Evolutionary conservation across 2,797 vertebrate species (phyloP), one percentile per base, ranked within the genome.

Genomic region (Periparus ater): DNA sequence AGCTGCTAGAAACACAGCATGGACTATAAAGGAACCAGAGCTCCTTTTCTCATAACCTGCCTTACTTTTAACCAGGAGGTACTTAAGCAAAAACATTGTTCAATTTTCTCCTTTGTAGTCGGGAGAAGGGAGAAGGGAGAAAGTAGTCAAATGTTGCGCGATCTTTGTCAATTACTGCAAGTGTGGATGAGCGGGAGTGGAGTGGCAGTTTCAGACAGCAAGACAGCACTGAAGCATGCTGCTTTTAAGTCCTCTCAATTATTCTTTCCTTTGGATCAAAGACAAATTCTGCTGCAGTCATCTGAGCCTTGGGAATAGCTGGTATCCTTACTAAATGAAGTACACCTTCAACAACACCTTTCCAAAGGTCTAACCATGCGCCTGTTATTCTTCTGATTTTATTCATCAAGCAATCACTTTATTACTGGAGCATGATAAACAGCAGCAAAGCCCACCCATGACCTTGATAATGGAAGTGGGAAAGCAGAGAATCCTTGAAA

Each of bases 201-300:
- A 91, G 48, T 17, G n/a, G 17, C 73, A 50, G 48, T 75, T 92
- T 82, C 83, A 93, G 88, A 58, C 30, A 92, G 61, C 30, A 70
- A 58, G 76, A 29, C 23, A 89, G 58, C 44, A 62, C 48, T 76
- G 87, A 78, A 61, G 10, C n/a, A 23, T 42, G 50, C 57, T 88
- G 60, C 34, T 79, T 84, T 57, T 70, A 51, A 70, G 45, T 50
- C 27, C 23, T 60, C 58, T 84, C 38, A 45, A 6, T 75, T 93
- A 40, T 40, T 40, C 65, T 87, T 73, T 57, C n/a, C 21, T 85
- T 91, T 81, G 84, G 10, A 92, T 92, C 51, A 96, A 93, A 96
- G 34, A 72, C 27, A 89, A 83, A 81, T 72, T 88, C 54, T 11
- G 17, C 14, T 63, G 55, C 76, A 95, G 53, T 53, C 62, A 74